Conservation (phyloP, 2,888 invertebrate genomes). For the Reticulitermes lucifugus region DNA sequence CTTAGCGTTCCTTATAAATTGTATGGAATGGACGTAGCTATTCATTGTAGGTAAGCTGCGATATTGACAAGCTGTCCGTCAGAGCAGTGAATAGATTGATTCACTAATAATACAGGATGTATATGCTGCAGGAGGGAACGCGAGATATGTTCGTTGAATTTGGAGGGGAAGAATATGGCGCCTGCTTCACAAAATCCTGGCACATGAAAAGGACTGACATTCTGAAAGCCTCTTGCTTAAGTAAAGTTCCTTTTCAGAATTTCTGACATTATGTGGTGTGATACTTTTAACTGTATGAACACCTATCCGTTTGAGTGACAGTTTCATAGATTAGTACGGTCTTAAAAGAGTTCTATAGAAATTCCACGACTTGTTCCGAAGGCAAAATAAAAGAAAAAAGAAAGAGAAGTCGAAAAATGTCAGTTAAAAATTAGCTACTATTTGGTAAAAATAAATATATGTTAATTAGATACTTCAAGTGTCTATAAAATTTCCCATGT, state of each 20-base stretch:
- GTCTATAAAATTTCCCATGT: too few species aligned
- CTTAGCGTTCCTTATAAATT: neutral
- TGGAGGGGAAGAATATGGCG: neutral
- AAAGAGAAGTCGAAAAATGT: too few species aligned
- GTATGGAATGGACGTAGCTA: neutral
- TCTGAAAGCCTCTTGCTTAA: neutral
- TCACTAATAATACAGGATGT: slow-evolving; percentile 5
- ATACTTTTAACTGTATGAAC: neutral
- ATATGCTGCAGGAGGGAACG: neutral
- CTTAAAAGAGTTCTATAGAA: too few species aligned
- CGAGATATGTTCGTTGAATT: too few species aligned
- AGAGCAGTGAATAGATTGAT: neutral
- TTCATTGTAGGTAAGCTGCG: neutral
- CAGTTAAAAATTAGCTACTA: too few species aligned
- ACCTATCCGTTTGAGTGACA: neutral
- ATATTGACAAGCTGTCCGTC: slow-evolving; percentile 12
- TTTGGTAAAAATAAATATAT: neutral
- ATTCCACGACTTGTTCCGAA: too few species aligned
- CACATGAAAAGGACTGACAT: neutral
- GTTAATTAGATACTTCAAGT: too few species aligned
- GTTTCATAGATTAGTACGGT: neutral
- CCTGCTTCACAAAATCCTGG: slow-evolving; percentile 10
- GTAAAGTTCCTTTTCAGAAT: slow-evolving; percentile 10
- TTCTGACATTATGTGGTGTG: neutral
- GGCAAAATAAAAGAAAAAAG: too few species aligned